Evolutionary conservation across 2,113 vertebrate species (phyloP).

Genomic region (Corydoras maculifer): DNA sequence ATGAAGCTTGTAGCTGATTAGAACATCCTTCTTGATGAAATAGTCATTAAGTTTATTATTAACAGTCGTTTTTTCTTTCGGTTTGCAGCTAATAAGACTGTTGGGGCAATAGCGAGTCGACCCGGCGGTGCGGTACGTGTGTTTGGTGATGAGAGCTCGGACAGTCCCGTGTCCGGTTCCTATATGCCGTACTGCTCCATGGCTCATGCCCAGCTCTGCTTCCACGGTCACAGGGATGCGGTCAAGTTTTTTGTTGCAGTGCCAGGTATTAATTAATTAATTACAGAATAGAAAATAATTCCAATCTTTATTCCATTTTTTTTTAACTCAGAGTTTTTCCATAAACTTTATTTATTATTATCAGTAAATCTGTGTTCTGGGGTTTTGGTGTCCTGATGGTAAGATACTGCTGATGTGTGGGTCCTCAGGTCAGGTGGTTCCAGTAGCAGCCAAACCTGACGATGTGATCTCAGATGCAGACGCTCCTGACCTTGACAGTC

Average conservation of each 20-base stretch:
- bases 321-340: too few relatives aligned
- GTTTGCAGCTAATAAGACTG: conserved; percentile 75
- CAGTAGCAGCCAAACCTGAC: conserved; percentile 46
- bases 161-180: conserved; percentile 67
- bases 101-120: conserved; percentile 65
- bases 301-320: too few relatives aligned
- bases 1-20: too few relatives aligned
- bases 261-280: conserved; percentile 68
- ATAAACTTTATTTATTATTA: too few relatives aligned
- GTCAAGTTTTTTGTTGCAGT: conserved; percentile 96
- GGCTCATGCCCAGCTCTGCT: conserved; percentile 97
- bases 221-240: conserved; percentile 92
- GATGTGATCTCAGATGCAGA: conserved; percentile 73
- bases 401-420: too few relatives aligned
- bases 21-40: too few relatives aligned
- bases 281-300: too few relatives aligned
- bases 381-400: too few relatives aligned
- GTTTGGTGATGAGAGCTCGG: conserved; percentile 75
- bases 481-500: conserved; percentile 60
- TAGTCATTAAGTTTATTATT: not conserved
- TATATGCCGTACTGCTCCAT: conserved; percentile 98
- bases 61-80: conserved; percentile 7
- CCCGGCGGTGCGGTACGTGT: conserved; percentile 82
- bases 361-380: not conserved
- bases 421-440: conserved; percentile 58